phyloP scores from a whole-genome alignment of 2,113 vertebrate species.

The Ammodytes marinus region DNA sequence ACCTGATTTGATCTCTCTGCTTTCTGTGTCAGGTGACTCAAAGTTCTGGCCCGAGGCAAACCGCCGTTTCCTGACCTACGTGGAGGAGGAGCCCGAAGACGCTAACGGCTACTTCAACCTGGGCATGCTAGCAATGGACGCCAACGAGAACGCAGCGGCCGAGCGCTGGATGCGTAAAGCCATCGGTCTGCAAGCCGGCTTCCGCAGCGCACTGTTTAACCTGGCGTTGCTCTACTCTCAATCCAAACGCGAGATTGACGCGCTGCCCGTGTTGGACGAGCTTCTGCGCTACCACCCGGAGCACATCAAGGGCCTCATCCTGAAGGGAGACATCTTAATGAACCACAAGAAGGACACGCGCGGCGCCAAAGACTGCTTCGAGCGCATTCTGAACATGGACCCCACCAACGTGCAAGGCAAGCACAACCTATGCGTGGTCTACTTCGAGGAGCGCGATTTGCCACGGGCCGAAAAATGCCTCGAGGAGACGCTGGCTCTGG shows the following conservation, averaged over 20 bases:
- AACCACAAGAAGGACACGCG: constrained; percentile 96
- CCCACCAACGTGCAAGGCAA: constrained; percentile 96
- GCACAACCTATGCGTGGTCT: constrained; percentile 98
- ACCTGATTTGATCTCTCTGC: neutral
- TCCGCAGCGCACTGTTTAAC: constrained; percentile 97
- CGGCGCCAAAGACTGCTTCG: constrained; percentile 94
- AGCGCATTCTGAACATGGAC: constrained; percentile 92
- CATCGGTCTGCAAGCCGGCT: constrained; percentile 91
- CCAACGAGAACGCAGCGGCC: constrained; percentile 90
- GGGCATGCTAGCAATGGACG: constrained; percentile 99
- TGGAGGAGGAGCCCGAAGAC: constrained; percentile 94
- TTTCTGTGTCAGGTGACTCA: constrained; percentile 87
- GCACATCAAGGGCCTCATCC: constrained; percentile 96
- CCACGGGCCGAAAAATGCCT: constrained; percentile 92
- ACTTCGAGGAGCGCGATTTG: constrained; percentile 96
- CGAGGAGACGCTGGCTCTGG: constrained; percentile 92
- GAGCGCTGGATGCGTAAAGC: constrained; percentile 97
- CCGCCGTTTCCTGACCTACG: constrained; percentile 91
- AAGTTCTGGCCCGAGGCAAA: constrained; percentile 95
- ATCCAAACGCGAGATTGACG: constrained; percentile 91
- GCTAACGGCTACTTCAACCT: constrained; percentile 99
- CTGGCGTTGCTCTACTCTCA: constrained; percentile 96
- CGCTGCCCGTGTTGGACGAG: constrained; percentile 92
- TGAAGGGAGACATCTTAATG: constrained; percentile 99
- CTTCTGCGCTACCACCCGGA: constrained; percentile 92